A percentile compares a stretch with the other conserved stretches of the same genome.
Evolutionary conservation across 1,140 invertebrate genomes (phyloP).

Genomic region (Pteromalus puparum): DNA sequence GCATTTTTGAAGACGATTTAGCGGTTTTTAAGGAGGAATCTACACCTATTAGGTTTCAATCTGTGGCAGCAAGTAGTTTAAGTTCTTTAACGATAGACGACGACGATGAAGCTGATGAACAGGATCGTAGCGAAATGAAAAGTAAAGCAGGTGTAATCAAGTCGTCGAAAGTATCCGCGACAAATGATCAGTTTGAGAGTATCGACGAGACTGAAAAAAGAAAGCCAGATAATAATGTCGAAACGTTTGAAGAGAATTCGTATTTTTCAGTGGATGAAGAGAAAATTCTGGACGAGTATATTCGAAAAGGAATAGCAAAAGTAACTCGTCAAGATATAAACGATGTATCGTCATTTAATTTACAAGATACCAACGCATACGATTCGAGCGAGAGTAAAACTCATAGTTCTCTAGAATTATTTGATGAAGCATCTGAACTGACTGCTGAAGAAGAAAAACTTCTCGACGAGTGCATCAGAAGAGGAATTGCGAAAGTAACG

Average conservation of each 20-base stretch:
- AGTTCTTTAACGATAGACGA: conserved; percentile 87
- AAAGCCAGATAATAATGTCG: conserved; percentile 71
- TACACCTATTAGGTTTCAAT: conserved; percentile 87
- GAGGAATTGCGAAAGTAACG: conserved; percentile 80
- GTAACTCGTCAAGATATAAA: conserved; percentile 56
- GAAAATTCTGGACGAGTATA: conserved; percentile 80
- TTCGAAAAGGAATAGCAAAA: conserved; percentile 81
- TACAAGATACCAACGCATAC: conserved; percentile 72
- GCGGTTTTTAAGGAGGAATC: conserved; percentile 89
- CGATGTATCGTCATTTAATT: conserved; percentile 70
- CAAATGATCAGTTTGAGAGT: background rate
- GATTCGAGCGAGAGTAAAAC: conserved; percentile 55
- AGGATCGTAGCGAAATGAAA: background rate
- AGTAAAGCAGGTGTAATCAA: conserved; percentile 39
- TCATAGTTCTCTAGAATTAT: conserved; percentile 58
- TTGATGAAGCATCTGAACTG: conserved; percentile 79
- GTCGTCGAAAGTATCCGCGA: conserved; percentile 16
- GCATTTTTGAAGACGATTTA: conserved; percentile 87
- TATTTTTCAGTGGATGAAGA: conserved; percentile 77
- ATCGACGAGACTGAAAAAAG: conserved; percentile 3
- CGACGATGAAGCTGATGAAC: conserved; percentile 47
- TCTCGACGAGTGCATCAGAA: conserved; percentile 86
- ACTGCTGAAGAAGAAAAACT: conserved; percentile 82
- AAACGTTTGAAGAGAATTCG: conserved; percentile 50
- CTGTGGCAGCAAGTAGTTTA: conserved; percentile 83